Evolutionary conservation across 2,113 vertebrate species (phyloP).

Genomic region (Phalacrocorax pelagicus): DNA sequence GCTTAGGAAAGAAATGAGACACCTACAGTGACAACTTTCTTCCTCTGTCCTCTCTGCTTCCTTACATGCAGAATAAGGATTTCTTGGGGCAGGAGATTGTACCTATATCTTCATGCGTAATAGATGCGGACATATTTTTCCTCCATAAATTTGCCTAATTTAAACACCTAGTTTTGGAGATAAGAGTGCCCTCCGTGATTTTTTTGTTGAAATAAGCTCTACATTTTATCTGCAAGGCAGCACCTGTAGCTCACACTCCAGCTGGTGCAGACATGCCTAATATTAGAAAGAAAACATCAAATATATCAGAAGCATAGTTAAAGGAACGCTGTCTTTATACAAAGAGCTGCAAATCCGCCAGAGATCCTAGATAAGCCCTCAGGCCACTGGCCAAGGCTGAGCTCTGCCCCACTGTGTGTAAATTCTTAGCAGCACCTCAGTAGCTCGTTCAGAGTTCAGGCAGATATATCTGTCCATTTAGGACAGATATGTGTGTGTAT

Average conservation of each 20-base stretch:
- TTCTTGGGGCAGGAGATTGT: background rate
- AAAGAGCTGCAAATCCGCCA: background rate
- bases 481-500: no score
- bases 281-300: background rate
- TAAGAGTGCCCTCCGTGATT: accelerated
- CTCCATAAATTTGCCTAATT: background rate
- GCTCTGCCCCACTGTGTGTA: background rate
- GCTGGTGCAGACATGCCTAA: background rate
- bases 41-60: background rate
- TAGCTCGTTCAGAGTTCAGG: background rate
- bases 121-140: background rate
- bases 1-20: background rate
- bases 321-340: background rate
- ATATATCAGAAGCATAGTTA: background rate
- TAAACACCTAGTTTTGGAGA: background rate
- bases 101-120: background rate
- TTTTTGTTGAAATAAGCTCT: background rate
- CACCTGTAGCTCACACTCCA: background rate
- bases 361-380: background rate
- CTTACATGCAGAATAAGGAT: background rate
- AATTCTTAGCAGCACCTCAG: background rate
- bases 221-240: background rate
- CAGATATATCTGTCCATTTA: background rate
- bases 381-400: background rate
- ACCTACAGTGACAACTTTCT: background rate